A percentile compares a stretch with the other conserved stretches of the same genome.
Evolutionary conservation across 2,113 vertebrate species (phyloP).

Genomic region (Meles meles): DNA sequence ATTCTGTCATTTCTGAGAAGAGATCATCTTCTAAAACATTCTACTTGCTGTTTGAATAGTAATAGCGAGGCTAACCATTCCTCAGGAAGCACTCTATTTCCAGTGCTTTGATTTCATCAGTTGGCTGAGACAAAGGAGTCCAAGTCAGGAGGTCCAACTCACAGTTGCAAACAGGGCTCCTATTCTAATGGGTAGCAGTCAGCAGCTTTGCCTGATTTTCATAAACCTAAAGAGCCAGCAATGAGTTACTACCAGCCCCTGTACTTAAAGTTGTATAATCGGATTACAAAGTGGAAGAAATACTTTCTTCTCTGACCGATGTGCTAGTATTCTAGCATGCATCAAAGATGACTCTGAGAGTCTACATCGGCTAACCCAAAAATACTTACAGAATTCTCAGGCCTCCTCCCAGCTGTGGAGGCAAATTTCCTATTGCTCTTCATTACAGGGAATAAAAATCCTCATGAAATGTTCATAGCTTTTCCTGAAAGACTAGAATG

Average conservation of each 20-base stretch:
- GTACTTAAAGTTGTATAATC: not conserved
- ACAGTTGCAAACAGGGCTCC: not conserved
- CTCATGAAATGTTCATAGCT: not conserved
- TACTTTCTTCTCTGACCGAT: not conserved
- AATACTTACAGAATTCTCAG: not conserved
- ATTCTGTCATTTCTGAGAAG: slow-evolving; percentile 58
- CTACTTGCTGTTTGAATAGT: slow-evolving; percentile 64
- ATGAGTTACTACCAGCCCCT: not conserved
- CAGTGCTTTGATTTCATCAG: not conserved
- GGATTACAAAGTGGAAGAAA: slow-evolving; percentile 7
- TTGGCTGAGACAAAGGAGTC: not conserved
- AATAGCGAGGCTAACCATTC: slow-evolving; percentile 51
- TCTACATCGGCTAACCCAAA: not conserved
- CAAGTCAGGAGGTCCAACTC: not conserved
- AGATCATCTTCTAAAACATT: slow-evolving; percentile 48
- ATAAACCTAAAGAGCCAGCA: not conserved
- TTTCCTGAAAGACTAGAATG: not conserved
- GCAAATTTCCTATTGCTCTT: not conserved
- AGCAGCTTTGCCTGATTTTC: not conserved
- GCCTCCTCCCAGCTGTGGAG: not conserved
- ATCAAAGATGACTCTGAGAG: not conserved
- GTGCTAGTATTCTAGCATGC: not conserved
- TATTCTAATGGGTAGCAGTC: not conserved
- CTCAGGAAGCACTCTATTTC: not conserved
- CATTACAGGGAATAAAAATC: not conserved